Evolutionary conservation across 1,140 invertebrate species (phyloP).

Genomic region (Apis laboriosa): DNA sequence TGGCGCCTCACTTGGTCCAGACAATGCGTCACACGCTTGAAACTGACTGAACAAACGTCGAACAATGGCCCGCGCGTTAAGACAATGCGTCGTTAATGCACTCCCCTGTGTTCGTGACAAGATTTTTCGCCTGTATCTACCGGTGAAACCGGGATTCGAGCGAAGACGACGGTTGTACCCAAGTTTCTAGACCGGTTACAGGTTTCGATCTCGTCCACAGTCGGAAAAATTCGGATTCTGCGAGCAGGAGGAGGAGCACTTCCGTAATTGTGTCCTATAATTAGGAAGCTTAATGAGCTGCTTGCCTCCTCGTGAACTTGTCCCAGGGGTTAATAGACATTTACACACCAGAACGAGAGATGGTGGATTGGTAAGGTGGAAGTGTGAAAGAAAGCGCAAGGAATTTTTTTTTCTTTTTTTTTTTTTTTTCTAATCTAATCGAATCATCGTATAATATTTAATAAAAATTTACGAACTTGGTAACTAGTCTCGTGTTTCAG

Average conservation of each 20-base stretch:
- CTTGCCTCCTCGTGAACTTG: constrained; percentile 17
- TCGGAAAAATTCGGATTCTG: too few species aligned
- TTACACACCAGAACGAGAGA: constrained; percentile 46
- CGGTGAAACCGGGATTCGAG: constrained; percentile 32
- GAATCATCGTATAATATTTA: not conserved
- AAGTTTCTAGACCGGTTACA: constrained; percentile 17
- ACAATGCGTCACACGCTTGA: constrained; percentile 50
- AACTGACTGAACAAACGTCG: constrained; percentile 48
- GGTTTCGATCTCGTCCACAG: too few species aligned
- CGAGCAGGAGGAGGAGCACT: not conserved
- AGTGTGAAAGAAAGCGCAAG: too few species aligned
- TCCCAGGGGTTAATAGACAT: constrained; percentile 43
- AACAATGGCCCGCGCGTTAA: constrained; percentile 57
- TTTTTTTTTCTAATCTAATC: not conserved
- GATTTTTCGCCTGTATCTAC: constrained; percentile 33
- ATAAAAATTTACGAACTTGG: not conserved
- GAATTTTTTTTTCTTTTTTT: too few species aligned
- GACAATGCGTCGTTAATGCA: constrained; percentile 63
- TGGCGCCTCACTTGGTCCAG: constrained; percentile 30
- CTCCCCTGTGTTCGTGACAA: constrained; percentile 28
- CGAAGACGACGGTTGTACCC: constrained; percentile 5
- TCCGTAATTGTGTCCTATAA: constrained; percentile 25
- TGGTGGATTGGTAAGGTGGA: not conserved
- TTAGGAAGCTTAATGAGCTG: constrained; percentile 58
- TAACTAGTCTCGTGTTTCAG: not conserved